Evolutionary conservation across 2,113 vertebrate species (phyloP), one percentile per base, ranked within the genome.

Genomic region (Zootoca vivipara): DNA sequence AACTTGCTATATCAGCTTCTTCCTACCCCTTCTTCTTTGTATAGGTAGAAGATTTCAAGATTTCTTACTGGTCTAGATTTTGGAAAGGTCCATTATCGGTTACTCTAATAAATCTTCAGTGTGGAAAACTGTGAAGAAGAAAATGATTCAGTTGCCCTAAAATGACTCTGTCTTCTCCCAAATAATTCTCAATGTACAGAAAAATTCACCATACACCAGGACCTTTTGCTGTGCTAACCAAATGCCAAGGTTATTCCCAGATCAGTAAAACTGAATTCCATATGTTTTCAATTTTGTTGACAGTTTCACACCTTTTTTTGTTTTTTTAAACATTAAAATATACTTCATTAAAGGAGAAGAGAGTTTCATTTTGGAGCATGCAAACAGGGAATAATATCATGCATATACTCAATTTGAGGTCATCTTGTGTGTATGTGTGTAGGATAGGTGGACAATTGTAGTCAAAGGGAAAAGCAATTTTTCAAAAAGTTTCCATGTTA

Each of bases 91-190:
- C 28, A 64, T 30, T n/a, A 52, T 1, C 33, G 38, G 22, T 38
- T 78, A 38, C 22, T 52, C 5, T 79, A 40, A 26, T 78, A 78
- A 13, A 62, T 13, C 18, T 62, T 73, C 24, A 18, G 1, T 0
- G 0, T 24, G 46, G 33, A 80, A 70, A 74, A 15, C 22, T 0
- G 0, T 42, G 67, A 5, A 8, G 6, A 35, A 74, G 85, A 12
- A 24, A 1, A 35, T 20, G 52, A 65, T 77, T 40, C 10, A 40
- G 24, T 10, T 58, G 3, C 28, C 38, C 35, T 16, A 33, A 13
- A 26, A 0, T 5, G 74, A 24, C 2, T 0, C 5, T 35, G 33
- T 7, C 8, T 64, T 0, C 4, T 0, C 0, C 35, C 18, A 9
- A 70, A 24, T 40, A 81, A 81, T 18, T 4, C n/a, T 64, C 78